Base-by-base conservation (phyloP, 2,888 invertebrate genomes). In the Griposia aprilina region DNA sequence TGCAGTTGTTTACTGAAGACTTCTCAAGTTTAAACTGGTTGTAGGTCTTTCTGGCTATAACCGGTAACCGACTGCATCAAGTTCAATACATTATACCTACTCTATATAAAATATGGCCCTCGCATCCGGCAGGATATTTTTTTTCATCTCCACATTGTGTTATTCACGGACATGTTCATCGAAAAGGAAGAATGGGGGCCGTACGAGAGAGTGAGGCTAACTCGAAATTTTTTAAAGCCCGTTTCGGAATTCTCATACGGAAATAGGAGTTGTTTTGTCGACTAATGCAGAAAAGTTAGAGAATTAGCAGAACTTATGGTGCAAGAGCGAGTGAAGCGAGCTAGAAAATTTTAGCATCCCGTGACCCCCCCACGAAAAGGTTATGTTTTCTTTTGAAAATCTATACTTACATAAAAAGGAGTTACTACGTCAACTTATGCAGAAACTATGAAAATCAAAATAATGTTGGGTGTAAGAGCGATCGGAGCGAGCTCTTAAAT, bases 21-120 rank as follows among this genome's bases (percentile, higher is more conserved):
- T 45, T 70, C 41, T 69, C 26, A 67, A 50, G 20, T 36, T n/a
- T 17, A n/a, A 71, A 73, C 72, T 20, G 6, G 41, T 15, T n/a
- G 7, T 17, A n/a, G n/a, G 36, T 26, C 5, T 66, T 52, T 66
- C 41, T 30, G 30, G 30, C n/a, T n/a, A 17, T 17, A 36, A 65
- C 36, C 17, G 7, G n/a, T 72, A 71, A 30, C 15, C 15, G 23
- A 30, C 23, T 65, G 36, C 36, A 36, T 60, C 3, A 30, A 60
- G 30, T 59, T 59, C 13, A n/a, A n/a, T 57, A 1, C n/a, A 57
- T 10, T n/a, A 57, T 13, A 36, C n/a, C n/a, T n/a, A n/a, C n/a
- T 57, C 52, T n/a, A 13, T 57, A n/a, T 57, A n/a, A 57, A n/a
- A 57, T 11, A 57, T 55, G 23, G 10, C 10, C 23, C 55, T 55